Base-by-base conservation (phyloP, 2,113 vertebrate genomes). In the Rhipidura dahli region DNA sequence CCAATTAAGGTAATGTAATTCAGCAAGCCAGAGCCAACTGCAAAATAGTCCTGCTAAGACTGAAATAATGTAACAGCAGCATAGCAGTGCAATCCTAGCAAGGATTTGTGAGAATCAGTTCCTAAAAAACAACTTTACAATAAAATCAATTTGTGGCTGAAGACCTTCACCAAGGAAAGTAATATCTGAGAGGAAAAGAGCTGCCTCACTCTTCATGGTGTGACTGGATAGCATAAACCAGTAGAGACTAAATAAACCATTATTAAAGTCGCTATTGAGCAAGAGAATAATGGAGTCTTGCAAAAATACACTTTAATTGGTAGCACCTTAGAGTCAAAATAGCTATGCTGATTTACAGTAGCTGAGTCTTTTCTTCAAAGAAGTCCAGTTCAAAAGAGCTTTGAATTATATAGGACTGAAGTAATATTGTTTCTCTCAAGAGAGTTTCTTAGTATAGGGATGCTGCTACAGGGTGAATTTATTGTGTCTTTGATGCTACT, bases 1-100 rank as follows among this genome's bases (percentile, higher is more conserved):
- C 81, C 72, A 94, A 78, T 94, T 93, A 92, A 93, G 83, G 76
- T 56, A 87, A 63, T 59, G 61, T 51, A 92, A 72, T 78, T 82
- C 61, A 93, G 56, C 44, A 87, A 79, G 24, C 11, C 72, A 64
- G 51, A 94, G 31, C 61, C 70, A 95, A 83, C 31, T 61, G 37
- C 80, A 79, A 51, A 94, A 89, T 16, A 84, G 26, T 23, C 22
- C 37, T 45, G 51, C 59, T 87, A 87, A 47, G 49, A 60, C 15
- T 65, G 49, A 51, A 79, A 82, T 59, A 5, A 35, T 49, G 23
- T 10, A 88, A 69, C 26, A 35, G 30, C 10, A 35, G 9, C 27
- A 37, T 35, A 65, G 40, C 23, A 30, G 10, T 22, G 16, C 19
- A 82, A 37, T 75, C 31, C 8, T 31, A 57, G 22, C 21, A 61